Evolutionary conservation across 1,140 invertebrate genomes (phyloP), one percentile per base, ranked within the genome.

Genomic region (Eciton burchellii): DNA sequence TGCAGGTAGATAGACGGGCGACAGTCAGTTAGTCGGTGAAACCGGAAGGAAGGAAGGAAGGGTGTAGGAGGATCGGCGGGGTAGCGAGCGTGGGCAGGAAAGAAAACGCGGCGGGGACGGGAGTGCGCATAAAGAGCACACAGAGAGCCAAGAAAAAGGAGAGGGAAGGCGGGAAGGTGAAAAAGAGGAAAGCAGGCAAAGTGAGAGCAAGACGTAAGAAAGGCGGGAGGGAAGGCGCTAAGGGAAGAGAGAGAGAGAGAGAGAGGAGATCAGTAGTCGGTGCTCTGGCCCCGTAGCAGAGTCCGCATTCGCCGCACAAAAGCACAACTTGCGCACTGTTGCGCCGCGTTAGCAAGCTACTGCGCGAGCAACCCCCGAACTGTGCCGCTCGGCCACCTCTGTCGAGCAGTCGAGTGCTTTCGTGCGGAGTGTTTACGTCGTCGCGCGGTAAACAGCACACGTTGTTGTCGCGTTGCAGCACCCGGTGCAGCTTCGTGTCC

Each of bases 261-360:
- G 73, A 49, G 59, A 72, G 70, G 41, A 47, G 35, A 68, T 54
- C 52, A 54, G 2, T 6, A n/a, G n/a, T 81, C 76, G 73, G 62
- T 65, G 77, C 70, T 56, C 54, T 35, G 76, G 59, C 57, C 71
- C 56, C 54, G 49, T 41, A 56, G 63, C 70, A 65, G 74, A 74
- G 70, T 73, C 83, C 77, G 79, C 87, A 88, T 84, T 77, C 66
- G 85, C 60, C 84, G 86, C 85, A 82, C 84, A 87, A 88, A 89
- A 84, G 87, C 79, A 89, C 85, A 89, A 83, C 86, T 88, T 88
- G 87, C 87, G 87, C 87, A 88, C 83, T 85, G 87, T 88, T 87
- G 74, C 85, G 59, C 59, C 82, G 84, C 87, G 87, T 88, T 88
- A 88, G 83, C 87, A 83, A 88, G 87, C 72, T 82, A 82, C 83